phyloP scores from a whole-genome alignment of 2,888 invertebrate species.

The Shargacucullia verbasci region DNA sequence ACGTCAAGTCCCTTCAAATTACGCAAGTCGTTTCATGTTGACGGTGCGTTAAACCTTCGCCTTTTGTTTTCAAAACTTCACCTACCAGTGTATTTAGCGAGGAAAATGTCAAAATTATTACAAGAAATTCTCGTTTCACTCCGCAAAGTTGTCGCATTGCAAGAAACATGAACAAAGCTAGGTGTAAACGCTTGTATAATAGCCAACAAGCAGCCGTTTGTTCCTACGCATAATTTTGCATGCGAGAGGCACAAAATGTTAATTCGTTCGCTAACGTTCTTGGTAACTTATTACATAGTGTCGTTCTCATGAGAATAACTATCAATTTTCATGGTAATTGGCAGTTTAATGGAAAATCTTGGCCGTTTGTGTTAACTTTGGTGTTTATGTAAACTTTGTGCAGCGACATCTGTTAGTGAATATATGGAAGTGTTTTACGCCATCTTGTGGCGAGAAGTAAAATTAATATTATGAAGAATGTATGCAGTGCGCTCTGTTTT shows the following conservation, averaged over 20 bases:
- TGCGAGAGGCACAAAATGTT: slow-evolving; percentile 40
- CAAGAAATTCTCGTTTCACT: slow-evolving; percentile 8
- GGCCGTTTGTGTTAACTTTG: slow-evolving; percentile 9
- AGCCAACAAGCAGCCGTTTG: slow-evolving; percentile 34
- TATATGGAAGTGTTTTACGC: slow-evolving; percentile 23
- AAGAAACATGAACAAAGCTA: slow-evolving; percentile 23
- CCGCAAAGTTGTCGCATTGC: slow-evolving; percentile 8
- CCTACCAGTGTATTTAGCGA: neutral
- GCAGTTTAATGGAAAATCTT: slow-evolving; percentile 41
- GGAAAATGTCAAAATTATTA: slow-evolving; percentile 20
- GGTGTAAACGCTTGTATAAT: slow-evolving; percentile 26
- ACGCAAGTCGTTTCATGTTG: too few relatives aligned
- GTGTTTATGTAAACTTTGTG: slow-evolving; percentile 19
- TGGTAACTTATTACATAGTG: slow-evolving; percentile 39
- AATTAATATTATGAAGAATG: too few relatives aligned
- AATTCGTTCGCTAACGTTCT: slow-evolving; percentile 43
- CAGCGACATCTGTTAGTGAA: slow-evolving; percentile 28
- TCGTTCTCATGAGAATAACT: slow-evolving; percentile 49
- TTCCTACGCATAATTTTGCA: slow-evolving; percentile 33
- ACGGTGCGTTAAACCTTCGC: too few relatives aligned
- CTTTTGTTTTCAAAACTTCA: slow-evolving; percentile 8
- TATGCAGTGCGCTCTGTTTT: too few relatives aligned
- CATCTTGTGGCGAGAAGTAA: slow-evolving; percentile 14
- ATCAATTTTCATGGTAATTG: slow-evolving; percentile 45
- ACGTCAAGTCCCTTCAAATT: too few relatives aligned